Evolutionary conservation across 2,797 vertebrate genomes (phyloP).

Genomic region (Apogon hyalosoma): DNA sequence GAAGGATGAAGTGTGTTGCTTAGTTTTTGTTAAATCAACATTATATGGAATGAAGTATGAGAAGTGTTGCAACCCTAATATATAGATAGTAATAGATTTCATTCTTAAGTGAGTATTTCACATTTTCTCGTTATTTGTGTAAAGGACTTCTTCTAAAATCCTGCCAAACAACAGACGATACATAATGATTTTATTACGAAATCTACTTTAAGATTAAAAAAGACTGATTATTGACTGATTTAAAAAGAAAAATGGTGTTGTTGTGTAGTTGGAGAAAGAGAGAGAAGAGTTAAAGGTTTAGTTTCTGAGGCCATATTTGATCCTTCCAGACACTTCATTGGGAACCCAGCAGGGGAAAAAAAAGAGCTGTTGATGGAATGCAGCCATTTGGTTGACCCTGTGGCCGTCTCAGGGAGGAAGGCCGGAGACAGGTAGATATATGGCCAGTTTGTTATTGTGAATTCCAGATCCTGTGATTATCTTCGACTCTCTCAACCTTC

Average conservation of each 20-base stretch:
- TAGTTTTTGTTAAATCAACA: too few species aligned
- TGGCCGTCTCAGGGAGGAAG: conserved; percentile 93
- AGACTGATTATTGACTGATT: neutral
- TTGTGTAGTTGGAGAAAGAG: conserved; percentile 14
- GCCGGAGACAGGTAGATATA: conserved; percentile 98
- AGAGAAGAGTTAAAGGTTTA: conserved; percentile 52
- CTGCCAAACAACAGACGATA: too few species aligned
- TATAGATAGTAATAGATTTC: too few species aligned
- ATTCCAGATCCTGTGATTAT: conserved; percentile 99
- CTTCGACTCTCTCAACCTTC: conserved; percentile 91
- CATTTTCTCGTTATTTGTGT: too few species aligned
- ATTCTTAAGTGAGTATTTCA: too few species aligned
- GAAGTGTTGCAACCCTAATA: too few species aligned
- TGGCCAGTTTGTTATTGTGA: conserved; percentile 98
- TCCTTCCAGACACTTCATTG: conserved; percentile 80
- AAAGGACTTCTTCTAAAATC: too few species aligned
- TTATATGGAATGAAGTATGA: too few species aligned
- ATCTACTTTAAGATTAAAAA: too few species aligned
- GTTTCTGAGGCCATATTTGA: conserved; percentile 78
- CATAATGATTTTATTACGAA: too few species aligned
- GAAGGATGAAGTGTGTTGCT: too few species aligned
- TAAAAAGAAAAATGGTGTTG: conserved; percentile 9
- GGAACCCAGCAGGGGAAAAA: conserved; percentile 70
- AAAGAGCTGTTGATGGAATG: conserved; percentile 88
- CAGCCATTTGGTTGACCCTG: conserved; percentile 92